Evolutionary conservation across 37 sponge, comb jelly and placozoan species (phyloP), one percentile per base, ranked within the genome.

Genomic region (Haliclona indistincta): DNA sequence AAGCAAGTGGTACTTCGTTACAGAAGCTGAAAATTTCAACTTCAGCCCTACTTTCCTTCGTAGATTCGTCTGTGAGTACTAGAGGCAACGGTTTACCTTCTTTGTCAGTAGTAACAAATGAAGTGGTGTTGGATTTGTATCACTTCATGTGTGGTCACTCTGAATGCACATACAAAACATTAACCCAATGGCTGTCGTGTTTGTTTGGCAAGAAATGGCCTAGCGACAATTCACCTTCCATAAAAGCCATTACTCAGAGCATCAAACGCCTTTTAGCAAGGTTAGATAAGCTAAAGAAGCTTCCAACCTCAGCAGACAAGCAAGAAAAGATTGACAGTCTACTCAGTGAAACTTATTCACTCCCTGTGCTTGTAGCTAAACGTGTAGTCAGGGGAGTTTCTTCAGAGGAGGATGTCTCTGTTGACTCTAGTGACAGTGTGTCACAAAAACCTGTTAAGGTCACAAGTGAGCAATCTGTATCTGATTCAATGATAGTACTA

Each of bases 211-310:
- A 35, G 19, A 37, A 7, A 33, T 66, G 67, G 67, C 67, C 67
- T 66, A 41, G 19, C 11, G 53, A 70, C 8, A 41, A 43, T 7
- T 35, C 42, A 8, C 68, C 68, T 32, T 11, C 8, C 10, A 13
- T 43, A 29, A 41, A 70, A 70, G 23, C 71, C 39, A 7, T 70
- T 23, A 70, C 53, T 4, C 47, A 70, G 33, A 70, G 49, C 42
- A 25, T 43, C 4, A 44, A 47, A 4, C 52, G 53, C 6, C 37
- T 70, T 8, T 37, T 20, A 38, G 42, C 41, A 32, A 66, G 20
- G 29, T 37, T 66, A 20, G 68, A 11, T 37, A 28, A 66, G 33
- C 51, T 70, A 7, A 70, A 43, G 33, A 70, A 70, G 53, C 26
- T 22, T 5, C 26, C 47, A 17, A 44, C 8, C 19, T 34, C 29